A percentile compares a stretch with the other conserved stretches of the same genome.
Evolutionary conservation across 2,113 vertebrate species (phyloP).

Genomic region (Pituophis catenifer): DNA sequence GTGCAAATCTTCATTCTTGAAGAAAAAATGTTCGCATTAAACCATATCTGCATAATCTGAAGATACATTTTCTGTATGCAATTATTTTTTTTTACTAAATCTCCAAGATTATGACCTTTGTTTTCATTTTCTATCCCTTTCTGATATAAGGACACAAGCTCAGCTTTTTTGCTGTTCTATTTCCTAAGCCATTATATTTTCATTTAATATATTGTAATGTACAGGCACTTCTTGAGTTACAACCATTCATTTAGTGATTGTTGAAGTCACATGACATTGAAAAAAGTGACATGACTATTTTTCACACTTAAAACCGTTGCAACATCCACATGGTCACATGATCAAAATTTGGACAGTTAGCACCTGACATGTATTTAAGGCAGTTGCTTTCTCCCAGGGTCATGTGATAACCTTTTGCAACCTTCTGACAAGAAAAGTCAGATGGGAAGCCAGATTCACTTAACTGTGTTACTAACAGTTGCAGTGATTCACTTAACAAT

Average conservation of each 20-base stretch:
- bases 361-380: background rate
- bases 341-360: background rate
- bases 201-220: background rate
- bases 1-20: conserved; percentile 15
- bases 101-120: background rate
- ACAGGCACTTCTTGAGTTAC: background rate
- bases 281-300: background rate
- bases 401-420: background rate
- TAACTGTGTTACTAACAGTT: background rate
- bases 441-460: background rate
- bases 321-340: background rate
- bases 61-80: background rate
- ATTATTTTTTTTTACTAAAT: background rate
- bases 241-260: background rate
- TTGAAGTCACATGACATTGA: background rate
- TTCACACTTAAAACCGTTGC: background rate
- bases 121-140: background rate
- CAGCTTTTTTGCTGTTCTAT: background rate
- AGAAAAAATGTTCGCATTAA: background rate
- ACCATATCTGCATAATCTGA: background rate
- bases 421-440: background rate
- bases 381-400: too few relatives aligned
- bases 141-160: background rate
- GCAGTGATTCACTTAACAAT: background rate
- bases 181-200: background rate